Conservation (phyloP, 2,797 vertebrate genomes). For the Botia almorhae region DNA sequence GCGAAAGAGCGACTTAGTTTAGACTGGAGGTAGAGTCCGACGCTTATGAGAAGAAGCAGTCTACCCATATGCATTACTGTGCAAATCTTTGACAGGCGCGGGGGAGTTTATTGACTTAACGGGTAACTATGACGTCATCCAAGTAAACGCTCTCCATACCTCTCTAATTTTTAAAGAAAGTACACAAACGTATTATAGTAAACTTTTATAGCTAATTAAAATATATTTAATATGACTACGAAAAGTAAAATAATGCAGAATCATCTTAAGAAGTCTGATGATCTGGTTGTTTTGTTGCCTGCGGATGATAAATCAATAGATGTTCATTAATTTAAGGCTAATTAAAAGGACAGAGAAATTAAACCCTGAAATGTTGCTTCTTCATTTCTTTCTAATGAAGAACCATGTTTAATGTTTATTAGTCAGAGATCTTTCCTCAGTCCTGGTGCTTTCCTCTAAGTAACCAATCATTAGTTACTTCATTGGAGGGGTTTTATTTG, state of each 20-base stretch:
- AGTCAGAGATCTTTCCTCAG: conserved; percentile 7
- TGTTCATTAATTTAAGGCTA: neutral
- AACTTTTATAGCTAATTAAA: neutral
- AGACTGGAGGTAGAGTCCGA: conserved; percentile 78
- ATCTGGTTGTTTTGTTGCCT: too few relatives aligned
- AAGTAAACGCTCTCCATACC: conserved; percentile 69
- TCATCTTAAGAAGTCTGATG: neutral
- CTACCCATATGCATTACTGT: conserved; percentile 84
- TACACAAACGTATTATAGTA: neutral
- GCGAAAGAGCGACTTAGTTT: conserved; percentile 78
- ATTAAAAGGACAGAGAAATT: neutral
- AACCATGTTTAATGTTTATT: neutral
- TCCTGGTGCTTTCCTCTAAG: too few relatives aligned
- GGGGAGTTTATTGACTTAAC: conserved; percentile 83
- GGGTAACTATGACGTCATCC: conserved; percentile 78
- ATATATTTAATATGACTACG: neutral
- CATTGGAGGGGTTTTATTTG: neutral
- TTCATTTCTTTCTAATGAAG: neutral
- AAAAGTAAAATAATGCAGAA: neutral
- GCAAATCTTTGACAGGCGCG: conserved; percentile 70
- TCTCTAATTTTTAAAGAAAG: conserved; percentile 8
- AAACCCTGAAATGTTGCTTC: neutral
- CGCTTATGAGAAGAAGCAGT: conserved; percentile 79
- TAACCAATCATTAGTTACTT: too few relatives aligned
- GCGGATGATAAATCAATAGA: neutral